Evolutionary conservation across 2,888 invertebrate species (phyloP).

Genomic region (Torymus tubicola): DNA sequence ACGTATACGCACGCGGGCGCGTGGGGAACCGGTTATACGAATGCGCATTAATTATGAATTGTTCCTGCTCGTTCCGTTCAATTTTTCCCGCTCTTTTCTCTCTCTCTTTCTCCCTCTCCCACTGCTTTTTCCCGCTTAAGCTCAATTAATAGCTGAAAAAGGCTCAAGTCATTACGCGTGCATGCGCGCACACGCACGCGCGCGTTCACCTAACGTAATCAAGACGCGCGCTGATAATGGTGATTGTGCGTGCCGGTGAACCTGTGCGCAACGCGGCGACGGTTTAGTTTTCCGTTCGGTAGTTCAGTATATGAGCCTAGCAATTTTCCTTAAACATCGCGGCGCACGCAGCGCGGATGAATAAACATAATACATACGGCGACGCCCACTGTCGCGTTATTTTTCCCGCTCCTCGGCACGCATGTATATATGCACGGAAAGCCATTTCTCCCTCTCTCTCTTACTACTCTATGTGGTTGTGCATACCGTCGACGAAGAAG

Average conservation of each 20-base stretch:
- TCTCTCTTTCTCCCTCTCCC: not conserved
- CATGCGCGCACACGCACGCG: not conserved
- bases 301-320: too few species aligned
- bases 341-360: too few species aligned
- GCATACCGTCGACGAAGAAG: too few species aligned
- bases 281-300: too few species aligned
- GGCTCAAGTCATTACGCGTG: slow-evolving; percentile 25
- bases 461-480: too few species aligned
- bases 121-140: not conserved
- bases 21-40: slow-evolving; percentile 36
- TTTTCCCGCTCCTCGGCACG: too few species aligned
- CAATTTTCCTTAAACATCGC: too few species aligned
- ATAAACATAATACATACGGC: too few species aligned
- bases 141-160: slow-evolving; percentile 32
- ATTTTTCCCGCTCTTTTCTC: slow-evolving; percentile 26
- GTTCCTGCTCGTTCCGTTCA: slow-evolving; percentile 35
- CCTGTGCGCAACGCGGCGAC: too few species aligned
- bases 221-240: slow-evolving; percentile 19
- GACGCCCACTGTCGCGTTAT: too few species aligned
- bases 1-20: not conserved
- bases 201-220: not conserved
- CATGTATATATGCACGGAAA: too few species aligned
- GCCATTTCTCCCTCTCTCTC: too few species aligned
- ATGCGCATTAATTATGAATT: slow-evolving; percentile 55
- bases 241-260: slow-evolving; percentile 10